A percentile compares a stretch with the other conserved stretches of the same genome.
These are phyloP conservation scores for Disparrhopalites patrizii DNA, from an alignment of 2,888 invertebrate species.

Conservation along the genomic window DNA sequence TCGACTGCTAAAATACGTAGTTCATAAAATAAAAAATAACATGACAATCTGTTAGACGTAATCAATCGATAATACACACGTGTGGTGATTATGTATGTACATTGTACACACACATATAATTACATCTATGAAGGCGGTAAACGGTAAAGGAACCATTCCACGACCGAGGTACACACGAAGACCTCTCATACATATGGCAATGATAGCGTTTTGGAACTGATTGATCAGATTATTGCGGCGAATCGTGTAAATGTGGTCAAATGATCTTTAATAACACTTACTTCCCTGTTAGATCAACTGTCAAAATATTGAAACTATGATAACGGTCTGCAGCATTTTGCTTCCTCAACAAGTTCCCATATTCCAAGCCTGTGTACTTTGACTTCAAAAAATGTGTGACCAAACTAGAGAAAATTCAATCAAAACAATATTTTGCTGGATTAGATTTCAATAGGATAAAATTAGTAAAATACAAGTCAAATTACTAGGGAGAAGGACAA, in stretches of 20 bases:
- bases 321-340: constrained; percentile 10
- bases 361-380: neutral
- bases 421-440: neutral
- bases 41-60: no score
- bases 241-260: no score
- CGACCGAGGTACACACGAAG: no score
- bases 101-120: neutral
- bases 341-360: constrained; percentile 43
- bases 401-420: constrained; percentile 1
- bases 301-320: constrained; percentile 19
- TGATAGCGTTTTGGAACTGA: no score
- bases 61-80: neutral
- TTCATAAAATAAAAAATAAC: neutral
- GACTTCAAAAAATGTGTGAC: constrained; percentile 13
- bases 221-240: no score
- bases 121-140: no score
- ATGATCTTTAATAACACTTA: neutral
- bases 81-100: no score
- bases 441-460: no score
- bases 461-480: no score
- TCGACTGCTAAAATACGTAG: neutral
- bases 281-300: constrained; percentile 8
- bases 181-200: no score
- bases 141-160: no score
- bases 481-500: no score